Evolutionary conservation across 2,113 vertebrate species (phyloP).

Genomic region (Anthoscopus minutus): DNA sequence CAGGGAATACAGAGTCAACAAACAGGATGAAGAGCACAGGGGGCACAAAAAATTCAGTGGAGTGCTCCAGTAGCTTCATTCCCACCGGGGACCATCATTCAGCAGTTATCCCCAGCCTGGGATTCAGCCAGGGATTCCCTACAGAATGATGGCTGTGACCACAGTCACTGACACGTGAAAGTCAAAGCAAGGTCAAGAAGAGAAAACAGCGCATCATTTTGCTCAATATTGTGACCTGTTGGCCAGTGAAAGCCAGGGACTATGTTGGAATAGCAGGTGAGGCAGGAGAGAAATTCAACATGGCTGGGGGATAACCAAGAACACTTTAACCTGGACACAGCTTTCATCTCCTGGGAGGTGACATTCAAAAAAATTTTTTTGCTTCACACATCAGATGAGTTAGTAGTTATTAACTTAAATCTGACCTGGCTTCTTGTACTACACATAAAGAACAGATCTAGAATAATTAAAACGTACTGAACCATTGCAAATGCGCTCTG

Average conservation of each 20-base stretch:
- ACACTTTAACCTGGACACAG: fast-evolving
- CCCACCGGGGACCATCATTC: fast-evolving
- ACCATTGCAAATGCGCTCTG: background rate
- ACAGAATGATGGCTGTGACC: background rate
- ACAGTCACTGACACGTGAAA: background rate
- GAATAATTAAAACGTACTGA: background rate
- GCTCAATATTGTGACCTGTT: background rate
- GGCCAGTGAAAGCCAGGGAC: background rate
- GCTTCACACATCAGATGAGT: background rate
- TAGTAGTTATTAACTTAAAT: background rate
- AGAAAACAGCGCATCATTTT: background rate
- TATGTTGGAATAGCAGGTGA: background rate
- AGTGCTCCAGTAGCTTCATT: background rate
- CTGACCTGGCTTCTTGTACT: background rate
- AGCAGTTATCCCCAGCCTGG: background rate
- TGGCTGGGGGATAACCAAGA: background rate
- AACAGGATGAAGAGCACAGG: background rate
- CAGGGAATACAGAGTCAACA: background rate
- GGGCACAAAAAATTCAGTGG: background rate
- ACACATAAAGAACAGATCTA: background rate
- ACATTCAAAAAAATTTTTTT: background rate
- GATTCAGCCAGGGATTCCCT: background rate
- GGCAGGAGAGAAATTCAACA: background rate
- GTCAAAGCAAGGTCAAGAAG: background rate
- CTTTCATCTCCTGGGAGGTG: background rate